A percentile compares a stretch with the other conserved stretches of the same genome.
Conservation (phyloP, 2,888 invertebrate genomes). For the Trichogramma dendrolimi region DNA sequence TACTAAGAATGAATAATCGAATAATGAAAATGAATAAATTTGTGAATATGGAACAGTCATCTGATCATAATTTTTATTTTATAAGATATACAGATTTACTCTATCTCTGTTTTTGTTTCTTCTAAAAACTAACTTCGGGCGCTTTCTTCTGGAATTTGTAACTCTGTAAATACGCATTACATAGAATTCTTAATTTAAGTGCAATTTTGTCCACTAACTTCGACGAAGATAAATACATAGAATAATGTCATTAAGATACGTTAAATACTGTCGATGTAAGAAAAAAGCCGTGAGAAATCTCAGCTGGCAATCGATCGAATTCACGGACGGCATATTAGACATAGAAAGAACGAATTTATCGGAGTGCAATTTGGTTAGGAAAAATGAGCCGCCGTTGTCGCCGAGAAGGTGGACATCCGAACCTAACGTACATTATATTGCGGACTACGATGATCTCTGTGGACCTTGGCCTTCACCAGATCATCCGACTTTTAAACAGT, state of each 20-base stretch:
- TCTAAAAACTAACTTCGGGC: conserved; percentile 25
- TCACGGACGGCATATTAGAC: conserved; percentile 13
- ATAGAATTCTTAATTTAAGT: conserved; percentile 13
- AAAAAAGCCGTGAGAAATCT: conserved; percentile 23
- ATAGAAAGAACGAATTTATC: conserved; percentile 19
- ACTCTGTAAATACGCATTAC: conserved; percentile 5
- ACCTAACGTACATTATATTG: conserved; percentile 32
- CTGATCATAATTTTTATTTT: too few relatives aligned
- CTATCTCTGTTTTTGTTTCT: conserved; percentile 11
- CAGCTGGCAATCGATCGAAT: conserved; percentile 18
- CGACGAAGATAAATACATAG: neutral
- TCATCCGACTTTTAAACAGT: conserved; percentile 31
- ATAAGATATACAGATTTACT: too few relatives aligned
- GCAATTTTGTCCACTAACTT: conserved; percentile 24
- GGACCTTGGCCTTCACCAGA: conserved; percentile 35
- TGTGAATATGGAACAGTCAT: conserved; percentile 36
- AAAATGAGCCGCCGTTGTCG: neutral
- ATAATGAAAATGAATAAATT: conserved; percentile 37
- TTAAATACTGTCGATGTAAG: conserved; percentile 22
- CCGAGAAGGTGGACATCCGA: conserved; percentile 28
- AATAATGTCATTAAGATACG: conserved; percentile 19
- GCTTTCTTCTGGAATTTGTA: conserved; percentile 12
- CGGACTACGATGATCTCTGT: conserved; percentile 40
- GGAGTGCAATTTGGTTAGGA: conserved; percentile 22
- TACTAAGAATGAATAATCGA: conserved; percentile 48